These are phyloP conservation scores for Noctuana brunneofusca DNA, from an alignment of 2,888 invertebrate genomes.

Conservation along the genomic window DNA sequence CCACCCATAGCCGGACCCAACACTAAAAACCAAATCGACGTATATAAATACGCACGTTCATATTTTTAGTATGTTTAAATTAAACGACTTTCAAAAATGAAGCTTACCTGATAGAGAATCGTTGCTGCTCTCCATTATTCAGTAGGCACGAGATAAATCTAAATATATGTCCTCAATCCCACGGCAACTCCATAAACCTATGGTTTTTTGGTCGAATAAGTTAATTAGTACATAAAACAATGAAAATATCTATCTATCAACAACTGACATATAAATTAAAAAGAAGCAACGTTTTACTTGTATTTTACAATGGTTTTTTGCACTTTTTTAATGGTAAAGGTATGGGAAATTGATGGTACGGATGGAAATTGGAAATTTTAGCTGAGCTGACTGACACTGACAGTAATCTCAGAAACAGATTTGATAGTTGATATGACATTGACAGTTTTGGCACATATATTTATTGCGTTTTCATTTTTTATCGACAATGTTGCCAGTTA, in stretches of 20 bases:
- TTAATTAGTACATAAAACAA: constrained; percentile 35
- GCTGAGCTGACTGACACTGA: constrained; percentile 24
- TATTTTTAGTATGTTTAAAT: background rate
- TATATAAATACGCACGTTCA: background rate
- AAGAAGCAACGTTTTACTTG: background rate
- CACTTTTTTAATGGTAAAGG: background rate
- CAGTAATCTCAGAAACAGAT: background rate
- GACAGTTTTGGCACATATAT: too few relatives aligned
- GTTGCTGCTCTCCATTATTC: constrained; percentile 69
- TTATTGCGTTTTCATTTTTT: too few relatives aligned
- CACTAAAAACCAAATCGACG: constrained; percentile 49
- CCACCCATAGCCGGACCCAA: constrained; percentile 61
- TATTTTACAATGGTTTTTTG: background rate
- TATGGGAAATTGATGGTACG: constrained; percentile 13
- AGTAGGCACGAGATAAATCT: constrained; percentile 36
- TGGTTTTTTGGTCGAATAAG: constrained; percentile 8
- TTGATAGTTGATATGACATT: too few relatives aligned
- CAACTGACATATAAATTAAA: constrained; percentile 8
- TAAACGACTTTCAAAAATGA: background rate
- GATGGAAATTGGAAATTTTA: background rate
- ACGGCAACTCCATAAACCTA: constrained; percentile 36
- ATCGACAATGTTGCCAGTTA: too few relatives aligned
- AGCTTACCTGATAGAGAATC: constrained; percentile 71
- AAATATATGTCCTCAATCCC: constrained; percentile 27
- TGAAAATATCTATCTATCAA: constrained; percentile 11